Evolutionary conservation across 2,797 vertebrate species (phyloP).

Genomic region (Sparidentex hasta): DNA sequence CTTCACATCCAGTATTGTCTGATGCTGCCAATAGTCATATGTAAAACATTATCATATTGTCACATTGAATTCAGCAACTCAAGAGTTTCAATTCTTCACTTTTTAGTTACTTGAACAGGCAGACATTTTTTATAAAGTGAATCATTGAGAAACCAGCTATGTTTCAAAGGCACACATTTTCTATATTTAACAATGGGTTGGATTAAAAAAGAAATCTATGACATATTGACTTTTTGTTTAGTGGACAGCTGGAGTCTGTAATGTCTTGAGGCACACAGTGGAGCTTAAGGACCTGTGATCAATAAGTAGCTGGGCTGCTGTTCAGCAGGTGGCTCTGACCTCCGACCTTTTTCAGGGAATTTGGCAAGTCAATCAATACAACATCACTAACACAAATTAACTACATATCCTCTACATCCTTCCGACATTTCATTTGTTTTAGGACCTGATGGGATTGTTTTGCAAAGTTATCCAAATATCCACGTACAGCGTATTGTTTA

Average conservation of each 20-base stretch:
- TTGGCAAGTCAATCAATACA: neutral
- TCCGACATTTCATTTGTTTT: too few species aligned
- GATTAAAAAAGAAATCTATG: neutral
- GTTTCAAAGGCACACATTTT: neutral
- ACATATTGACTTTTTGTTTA: neutral
- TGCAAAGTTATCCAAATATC: neutral
- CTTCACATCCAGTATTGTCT: too few species aligned
- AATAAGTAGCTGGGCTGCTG: neutral
- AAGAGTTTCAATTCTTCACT: too few species aligned
- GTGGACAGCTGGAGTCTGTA: neutral
- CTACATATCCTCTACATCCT: neutral
- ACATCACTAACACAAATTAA: neutral
- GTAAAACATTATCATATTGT: neutral
- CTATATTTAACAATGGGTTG: neutral
- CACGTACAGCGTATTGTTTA: too few species aligned
- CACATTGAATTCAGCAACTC: neutral
- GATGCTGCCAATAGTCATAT: neutral
- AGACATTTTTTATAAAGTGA: neutral
- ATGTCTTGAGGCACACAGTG: neutral
- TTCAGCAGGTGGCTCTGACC: conserved; percentile 6
- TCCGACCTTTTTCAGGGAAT: neutral
- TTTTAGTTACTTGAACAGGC: neutral
- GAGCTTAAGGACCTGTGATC: neutral
- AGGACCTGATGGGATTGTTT: neutral
- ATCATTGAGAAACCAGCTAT: too few species aligned